Evolutionary conservation across 2,113 vertebrate genomes (phyloP), one percentile per base, ranked within the genome.

Genomic region (Glareola pratincola): DNA sequence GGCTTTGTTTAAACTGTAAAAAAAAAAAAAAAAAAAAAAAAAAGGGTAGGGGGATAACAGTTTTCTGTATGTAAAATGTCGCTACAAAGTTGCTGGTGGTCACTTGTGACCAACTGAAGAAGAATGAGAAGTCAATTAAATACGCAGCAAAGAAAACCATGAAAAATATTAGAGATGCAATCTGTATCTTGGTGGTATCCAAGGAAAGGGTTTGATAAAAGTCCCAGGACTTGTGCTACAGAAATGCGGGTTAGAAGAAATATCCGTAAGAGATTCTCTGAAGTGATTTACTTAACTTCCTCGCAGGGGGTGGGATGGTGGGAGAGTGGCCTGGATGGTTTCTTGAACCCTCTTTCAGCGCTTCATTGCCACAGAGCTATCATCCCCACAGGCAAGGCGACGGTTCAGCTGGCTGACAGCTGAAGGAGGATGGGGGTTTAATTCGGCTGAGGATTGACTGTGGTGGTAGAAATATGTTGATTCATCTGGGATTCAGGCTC

Each of bases 381-480:
- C 60, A 77, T 5, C 63, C 75, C 86, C 0, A 0, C 50, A 90
- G 89, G 90, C 90, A 79, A 75, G 39, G 84, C 62, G 68, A 1
- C 71, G 18, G 39, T 67, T 95, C 94, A 86, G 92, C 83, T 95
- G 94, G 67, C 63, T 94, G 79, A 88, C 92, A 96, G 83, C 67
- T 95, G 92, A 91, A 80, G 63, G 45, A 84, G 50, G 75, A 51
- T 47, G 80, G 62, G 80, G 72, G 81, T 86, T 84, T 77, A 88
- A 86, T n/a, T 92, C 68, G 74, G 50, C n/a, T 91, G 89, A 71
- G 84, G 64, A 43, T 53, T 64, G 75, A 60, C 41, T 57, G 15
- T 67, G 32, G 41, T 73, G 59, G 24, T 59, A 87, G 54, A 90
- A 94, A 80, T 67, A 63, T 13, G n/a, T 92, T 83, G 76, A 62